These are phyloP conservation scores for Rhorus exstirpatorius DNA, from an alignment of 2,888 invertebrate genomes.

Conservation along the genomic window DNA sequence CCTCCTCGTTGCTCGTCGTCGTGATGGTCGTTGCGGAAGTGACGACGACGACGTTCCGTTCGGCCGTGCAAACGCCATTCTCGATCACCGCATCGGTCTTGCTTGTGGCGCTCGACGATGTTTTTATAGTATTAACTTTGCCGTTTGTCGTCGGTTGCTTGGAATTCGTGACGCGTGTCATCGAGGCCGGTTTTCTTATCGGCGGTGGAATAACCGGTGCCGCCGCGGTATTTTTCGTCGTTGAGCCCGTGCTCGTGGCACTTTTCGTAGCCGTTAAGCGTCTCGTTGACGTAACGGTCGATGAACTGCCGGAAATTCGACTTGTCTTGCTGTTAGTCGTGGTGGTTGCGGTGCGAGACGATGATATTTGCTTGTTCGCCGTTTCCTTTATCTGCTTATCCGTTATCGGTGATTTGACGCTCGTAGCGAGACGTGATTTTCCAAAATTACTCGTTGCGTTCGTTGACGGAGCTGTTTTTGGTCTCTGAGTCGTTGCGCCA, in stretches of 20 bases:
- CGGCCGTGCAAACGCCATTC: slow-evolving; percentile 80
- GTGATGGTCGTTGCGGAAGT: slow-evolving; percentile 78
- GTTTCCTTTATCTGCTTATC: slow-evolving; percentile 91
- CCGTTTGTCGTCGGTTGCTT: slow-evolving; percentile 68
- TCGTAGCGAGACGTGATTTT: slow-evolving; percentile 76
- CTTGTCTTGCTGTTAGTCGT: slow-evolving; percentile 72
- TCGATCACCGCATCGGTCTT: slow-evolving; percentile 74
- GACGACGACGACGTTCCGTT: slow-evolving; percentile 68
- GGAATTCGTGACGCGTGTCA: slow-evolving; percentile 58
- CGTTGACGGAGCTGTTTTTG: slow-evolving; percentile 77
- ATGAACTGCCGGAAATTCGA: slow-evolving; percentile 65
- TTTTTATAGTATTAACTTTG: slow-evolving; percentile 63
- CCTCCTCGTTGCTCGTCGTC: slow-evolving; percentile 80
- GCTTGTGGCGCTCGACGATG: slow-evolving; percentile 51
- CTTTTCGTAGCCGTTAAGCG: slow-evolving; percentile 62
- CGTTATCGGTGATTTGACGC: slow-evolving; percentile 80
- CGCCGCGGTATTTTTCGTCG: slow-evolving; percentile 65
- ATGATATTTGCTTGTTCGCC: slow-evolving; percentile 90
- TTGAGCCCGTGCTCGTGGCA: slow-evolving; percentile 72
- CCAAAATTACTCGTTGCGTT: slow-evolving; percentile 76
- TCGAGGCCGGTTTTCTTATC: slow-evolving; percentile 74
- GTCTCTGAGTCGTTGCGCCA: slow-evolving; percentile 74
- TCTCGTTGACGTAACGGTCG: slow-evolving; percentile 69
- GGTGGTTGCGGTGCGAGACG: slow-evolving; percentile 85
- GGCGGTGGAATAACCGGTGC: slow-evolving; percentile 70